Evolutionary conservation across 2,888 invertebrate genomes (phyloP).

Genomic region (Chouioia cunea): DNA sequence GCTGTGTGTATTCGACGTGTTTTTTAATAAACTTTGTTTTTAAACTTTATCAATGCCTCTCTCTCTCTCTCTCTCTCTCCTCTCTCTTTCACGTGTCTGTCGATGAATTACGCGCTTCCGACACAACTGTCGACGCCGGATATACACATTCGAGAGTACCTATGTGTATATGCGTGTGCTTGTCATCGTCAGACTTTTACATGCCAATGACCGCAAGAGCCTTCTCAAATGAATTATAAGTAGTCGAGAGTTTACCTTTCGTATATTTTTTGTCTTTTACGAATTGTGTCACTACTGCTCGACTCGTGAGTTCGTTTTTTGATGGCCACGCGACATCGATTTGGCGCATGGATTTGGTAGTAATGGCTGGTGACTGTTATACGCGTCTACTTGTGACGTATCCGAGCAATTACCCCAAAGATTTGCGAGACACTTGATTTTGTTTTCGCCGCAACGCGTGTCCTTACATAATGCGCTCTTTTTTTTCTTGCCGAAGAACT

Average conservation of each 20-base stretch:
- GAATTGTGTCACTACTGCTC: too few relatives aligned
- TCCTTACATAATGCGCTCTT: slow-evolving; percentile 15
- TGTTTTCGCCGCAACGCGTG: slow-evolving; percentile 26
- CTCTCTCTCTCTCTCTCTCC: too few relatives aligned
- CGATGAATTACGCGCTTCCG: slow-evolving; percentile 8
- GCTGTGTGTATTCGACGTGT: slow-evolving; percentile 1
- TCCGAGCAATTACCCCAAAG: slow-evolving; percentile 2
- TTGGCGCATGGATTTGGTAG: too few relatives aligned
- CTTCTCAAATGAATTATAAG: too few relatives aligned
- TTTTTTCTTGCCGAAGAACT: slow-evolving; percentile 32
- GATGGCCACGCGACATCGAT: too few relatives aligned
- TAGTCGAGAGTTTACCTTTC: too few relatives aligned
- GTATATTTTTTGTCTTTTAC: too few relatives aligned
- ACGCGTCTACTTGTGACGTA: not conserved
- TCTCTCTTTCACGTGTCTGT: too few relatives aligned
- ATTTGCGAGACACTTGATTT: slow-evolving; percentile 10
- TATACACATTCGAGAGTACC: slow-evolving; percentile 17
- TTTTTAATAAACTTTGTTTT: slow-evolving; percentile 38
- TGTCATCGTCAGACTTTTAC: not conserved
- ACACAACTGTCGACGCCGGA: not conserved
- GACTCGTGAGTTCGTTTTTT: too few relatives aligned
- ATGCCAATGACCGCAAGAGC: slow-evolving; percentile 35
- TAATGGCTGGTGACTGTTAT: too few relatives aligned
- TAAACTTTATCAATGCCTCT: slow-evolving; percentile 17
- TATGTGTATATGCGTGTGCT: too few relatives aligned